phyloP scores from a whole-genome alignment of 2,113 vertebrate species.

The Lathamus discolor region DNA sequence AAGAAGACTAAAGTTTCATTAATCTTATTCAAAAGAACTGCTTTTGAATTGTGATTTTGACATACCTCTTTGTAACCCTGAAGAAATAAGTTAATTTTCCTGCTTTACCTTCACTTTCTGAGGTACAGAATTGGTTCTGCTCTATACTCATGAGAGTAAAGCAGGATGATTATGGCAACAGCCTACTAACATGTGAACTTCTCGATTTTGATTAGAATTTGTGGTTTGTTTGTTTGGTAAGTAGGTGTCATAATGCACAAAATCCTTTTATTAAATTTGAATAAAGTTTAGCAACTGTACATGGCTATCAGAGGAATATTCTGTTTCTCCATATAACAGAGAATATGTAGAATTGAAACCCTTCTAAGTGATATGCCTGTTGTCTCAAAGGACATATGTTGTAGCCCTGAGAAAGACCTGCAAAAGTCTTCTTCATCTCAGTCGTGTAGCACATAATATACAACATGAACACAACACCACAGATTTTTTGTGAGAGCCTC shows the following conservation, averaged over 20 bases:
- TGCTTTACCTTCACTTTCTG: background rate
- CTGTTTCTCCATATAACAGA: background rate
- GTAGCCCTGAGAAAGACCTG: background rate
- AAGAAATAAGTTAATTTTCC: background rate
- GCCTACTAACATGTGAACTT: background rate
- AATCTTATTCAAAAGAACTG: background rate
- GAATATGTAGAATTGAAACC: background rate
- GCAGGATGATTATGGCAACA: background rate
- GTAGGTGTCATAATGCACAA: background rate
- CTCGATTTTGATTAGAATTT: background rate
- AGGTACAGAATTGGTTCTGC: background rate
- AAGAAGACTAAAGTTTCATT: background rate
- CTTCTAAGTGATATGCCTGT: background rate
- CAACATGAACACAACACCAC: background rate
- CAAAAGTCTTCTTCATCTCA: background rate
- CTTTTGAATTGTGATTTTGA: background rate
- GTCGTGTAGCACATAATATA: background rate
- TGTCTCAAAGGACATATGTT: background rate
- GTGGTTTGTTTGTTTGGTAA: background rate
- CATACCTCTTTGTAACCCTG: background rate
- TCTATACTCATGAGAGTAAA: background rate
- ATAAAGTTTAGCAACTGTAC: background rate
- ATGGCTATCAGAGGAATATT: background rate
- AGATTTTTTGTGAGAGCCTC: conserved; percentile 2
- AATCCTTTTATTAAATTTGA: background rate